Percentiles rank a stretch among this genome's conserved stretches.
Evolutionary conservation across 2,888 invertebrate species (phyloP).

Genomic region (Watsonalla cultraria): DNA sequence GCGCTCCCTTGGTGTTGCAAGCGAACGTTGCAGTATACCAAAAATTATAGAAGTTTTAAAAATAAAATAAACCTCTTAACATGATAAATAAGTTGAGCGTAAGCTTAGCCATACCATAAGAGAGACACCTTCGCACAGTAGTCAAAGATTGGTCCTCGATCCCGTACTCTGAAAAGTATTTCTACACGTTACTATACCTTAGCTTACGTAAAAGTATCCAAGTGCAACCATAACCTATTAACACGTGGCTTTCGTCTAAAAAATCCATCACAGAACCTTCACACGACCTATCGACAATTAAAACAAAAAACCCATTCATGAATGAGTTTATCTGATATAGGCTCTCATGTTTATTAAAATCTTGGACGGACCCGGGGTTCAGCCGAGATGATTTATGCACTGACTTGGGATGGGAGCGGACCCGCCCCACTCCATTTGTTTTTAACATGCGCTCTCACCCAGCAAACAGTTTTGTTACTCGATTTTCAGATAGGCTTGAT

Average conservation of each 20-base stretch:
- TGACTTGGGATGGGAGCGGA: slow-evolving; percentile 30
- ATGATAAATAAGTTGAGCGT: too few species aligned
- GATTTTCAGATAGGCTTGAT: slow-evolving; percentile 69
- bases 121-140: too few species aligned
- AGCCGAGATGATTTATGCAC: slow-evolving; percentile 69
- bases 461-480: slow-evolving; percentile 44
- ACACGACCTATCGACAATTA: slow-evolving; percentile 67
- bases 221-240: background rate
- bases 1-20: too few species aligned
- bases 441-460: slow-evolving; percentile 37
- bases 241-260: background rate
- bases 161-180: too few species aligned
- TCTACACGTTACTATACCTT: too few species aligned
- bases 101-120: too few species aligned
- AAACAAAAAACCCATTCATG: slow-evolving; percentile 65
- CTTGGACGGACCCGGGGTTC: slow-evolving; percentile 53
- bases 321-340: slow-evolving; percentile 64
- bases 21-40: too few species aligned
- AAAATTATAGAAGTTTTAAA: too few species aligned
- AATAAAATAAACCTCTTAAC: too few species aligned
- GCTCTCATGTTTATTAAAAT: slow-evolving; percentile 74
- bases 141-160: too few species aligned
- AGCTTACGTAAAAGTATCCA: background rate
- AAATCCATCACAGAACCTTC: slow-evolving; percentile 36
- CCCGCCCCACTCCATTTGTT: slow-evolving; percentile 74